phyloP scores from a whole-genome alignment of 2,888 invertebrate species.

The Tricholauxania praeusta region DNA sequence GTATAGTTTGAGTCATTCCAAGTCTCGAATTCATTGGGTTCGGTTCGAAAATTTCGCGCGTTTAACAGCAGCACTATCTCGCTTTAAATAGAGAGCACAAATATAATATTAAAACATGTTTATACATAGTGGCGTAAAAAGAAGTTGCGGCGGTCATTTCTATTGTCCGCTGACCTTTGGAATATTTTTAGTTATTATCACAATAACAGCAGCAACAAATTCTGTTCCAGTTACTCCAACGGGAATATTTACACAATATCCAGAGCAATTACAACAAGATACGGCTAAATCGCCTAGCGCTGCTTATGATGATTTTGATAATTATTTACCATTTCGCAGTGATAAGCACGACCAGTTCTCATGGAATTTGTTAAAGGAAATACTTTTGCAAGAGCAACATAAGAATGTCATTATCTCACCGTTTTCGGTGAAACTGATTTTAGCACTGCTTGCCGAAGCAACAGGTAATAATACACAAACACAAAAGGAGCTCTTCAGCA shows the following conservation, averaged over 20 bases:
- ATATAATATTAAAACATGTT: conserved; percentile 11
- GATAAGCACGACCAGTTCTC: conserved; percentile 74
- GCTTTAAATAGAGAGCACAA: not conserved
- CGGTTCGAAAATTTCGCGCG: not conserved
- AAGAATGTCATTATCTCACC: conserved; percentile 81
- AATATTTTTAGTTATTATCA: conserved; percentile 15
- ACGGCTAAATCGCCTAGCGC: conserved; percentile 44
- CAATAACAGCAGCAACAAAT: conserved; percentile 31
- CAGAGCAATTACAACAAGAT: conserved; percentile 34
- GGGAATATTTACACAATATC: conserved; percentile 54
- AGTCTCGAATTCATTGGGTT: conserved; percentile 5
- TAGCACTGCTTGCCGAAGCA: conserved; percentile 81
- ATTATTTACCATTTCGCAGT: conserved; percentile 63
- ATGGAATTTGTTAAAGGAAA: conserved; percentile 75
- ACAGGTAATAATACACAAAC: conserved; percentile 68
- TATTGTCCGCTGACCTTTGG: conserved; percentile 1
- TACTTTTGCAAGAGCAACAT: conserved; percentile 53
- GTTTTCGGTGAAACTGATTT: conserved; percentile 79
- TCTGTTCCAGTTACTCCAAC: conserved; percentile 50
- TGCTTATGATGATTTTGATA: conserved; percentile 56
- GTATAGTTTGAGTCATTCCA: conserved; percentile 20
- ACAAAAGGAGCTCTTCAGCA: conserved; percentile 56
- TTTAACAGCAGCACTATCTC: not conserved
- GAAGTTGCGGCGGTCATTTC: not conserved
- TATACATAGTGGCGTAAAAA: not conserved